phyloP scores from a whole-genome alignment of 2,113 vertebrate genomes.

The Epinephelus lanceolatus region DNA sequence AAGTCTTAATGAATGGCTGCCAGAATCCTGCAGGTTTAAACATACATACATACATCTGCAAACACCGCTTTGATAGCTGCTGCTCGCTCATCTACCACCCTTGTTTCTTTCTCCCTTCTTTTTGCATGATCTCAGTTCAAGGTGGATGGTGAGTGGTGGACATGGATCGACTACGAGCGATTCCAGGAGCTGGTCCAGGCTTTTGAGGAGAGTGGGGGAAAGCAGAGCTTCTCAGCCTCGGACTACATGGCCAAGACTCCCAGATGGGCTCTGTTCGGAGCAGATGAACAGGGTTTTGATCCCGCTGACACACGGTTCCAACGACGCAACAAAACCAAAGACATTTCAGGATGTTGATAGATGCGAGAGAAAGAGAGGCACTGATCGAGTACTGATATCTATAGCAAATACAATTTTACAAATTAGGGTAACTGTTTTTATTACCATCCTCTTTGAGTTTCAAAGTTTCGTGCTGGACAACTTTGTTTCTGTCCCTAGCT shows the following conservation, averaged over 20 bases:
- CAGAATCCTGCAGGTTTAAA: background rate
- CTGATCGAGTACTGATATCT: background rate
- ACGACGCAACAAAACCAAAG: slow-evolving; percentile 89
- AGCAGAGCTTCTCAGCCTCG: slow-evolving; percentile 84
- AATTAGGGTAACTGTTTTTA: slow-evolving; percentile 1
- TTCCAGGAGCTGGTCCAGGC: slow-evolving; percentile 89
- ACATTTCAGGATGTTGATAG: slow-evolving; percentile 91
- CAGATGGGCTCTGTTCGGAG: slow-evolving; percentile 91
- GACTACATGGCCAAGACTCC: slow-evolving; percentile 92
- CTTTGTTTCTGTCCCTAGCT: background rate
- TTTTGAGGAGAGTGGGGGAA: slow-evolving; percentile 80
- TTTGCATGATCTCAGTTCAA: slow-evolving; percentile 87
- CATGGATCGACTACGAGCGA: slow-evolving; percentile 92
- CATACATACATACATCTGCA: no score
- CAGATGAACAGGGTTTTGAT: slow-evolving; percentile 91
- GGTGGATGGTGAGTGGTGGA: slow-evolving; percentile 90
- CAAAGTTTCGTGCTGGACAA: background rate
- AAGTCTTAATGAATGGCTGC: no score
- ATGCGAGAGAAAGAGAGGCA: slow-evolving; percentile 1
- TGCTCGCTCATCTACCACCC: background rate
- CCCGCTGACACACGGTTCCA: slow-evolving; percentile 90
- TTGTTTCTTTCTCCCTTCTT: background rate
- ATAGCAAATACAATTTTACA: background rate
- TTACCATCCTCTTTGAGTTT: background rate
- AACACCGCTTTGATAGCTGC: background rate